These are phyloP conservation scores for Bombus confusus DNA, from an alignment of 1,140 invertebrate species.

Conservation along the genomic window DNA sequence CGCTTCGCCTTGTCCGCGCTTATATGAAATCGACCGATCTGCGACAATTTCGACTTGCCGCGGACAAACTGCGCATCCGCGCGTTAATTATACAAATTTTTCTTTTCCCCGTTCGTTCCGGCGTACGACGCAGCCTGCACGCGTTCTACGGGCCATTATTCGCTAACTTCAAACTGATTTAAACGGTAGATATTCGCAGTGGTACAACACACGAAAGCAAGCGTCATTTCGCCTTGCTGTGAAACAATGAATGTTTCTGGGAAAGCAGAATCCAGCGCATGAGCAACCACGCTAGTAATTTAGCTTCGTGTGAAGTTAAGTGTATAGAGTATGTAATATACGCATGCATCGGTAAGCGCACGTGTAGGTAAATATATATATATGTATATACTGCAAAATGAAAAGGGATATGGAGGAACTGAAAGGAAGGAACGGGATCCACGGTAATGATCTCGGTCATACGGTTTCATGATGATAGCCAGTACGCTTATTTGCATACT, in stretches of 20 bases:
- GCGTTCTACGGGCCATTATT: background rate
- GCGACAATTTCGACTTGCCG: background rate
- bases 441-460: constrained; percentile 43
- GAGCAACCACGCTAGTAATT: background rate
- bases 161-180: background rate
- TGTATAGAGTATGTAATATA: background rate
- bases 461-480: constrained; percentile 36
- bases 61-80: background rate
- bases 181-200: background rate
- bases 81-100: background rate
- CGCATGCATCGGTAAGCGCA: background rate
- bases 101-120: background rate
- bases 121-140: background rate
- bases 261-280: background rate
- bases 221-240: background rate
- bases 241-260: background rate
- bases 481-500: constrained; percentile 55
- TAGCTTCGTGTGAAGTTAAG: background rate
- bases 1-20: too few relatives aligned
- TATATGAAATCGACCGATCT: background rate
- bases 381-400: background rate
- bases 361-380: too few relatives aligned
- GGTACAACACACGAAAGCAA: background rate
- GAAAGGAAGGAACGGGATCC: background rate
- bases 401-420: background rate